A percentile compares a stretch with the other conserved stretches of the same genome.
Conservation (phyloP, 2,113 vertebrate genomes). For the Gobio gobio region DNA sequence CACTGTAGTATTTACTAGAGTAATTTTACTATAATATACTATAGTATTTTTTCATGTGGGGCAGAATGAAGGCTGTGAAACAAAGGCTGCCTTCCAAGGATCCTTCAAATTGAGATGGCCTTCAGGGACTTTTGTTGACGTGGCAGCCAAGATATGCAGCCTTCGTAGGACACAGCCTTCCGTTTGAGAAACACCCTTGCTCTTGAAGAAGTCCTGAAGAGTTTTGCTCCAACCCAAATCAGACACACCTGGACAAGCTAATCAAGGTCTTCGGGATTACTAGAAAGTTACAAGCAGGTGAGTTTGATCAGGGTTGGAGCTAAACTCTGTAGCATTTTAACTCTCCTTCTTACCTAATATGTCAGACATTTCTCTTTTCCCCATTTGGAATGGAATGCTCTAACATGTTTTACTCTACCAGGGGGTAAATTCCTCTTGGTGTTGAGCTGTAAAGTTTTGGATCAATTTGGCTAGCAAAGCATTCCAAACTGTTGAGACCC, state of each 20-base stretch:
- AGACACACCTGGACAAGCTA: background rate
- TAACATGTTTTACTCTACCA: conserved; percentile 23
- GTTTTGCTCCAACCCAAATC: background rate
- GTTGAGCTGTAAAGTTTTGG: conserved; percentile 1
- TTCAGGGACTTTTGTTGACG: no score
- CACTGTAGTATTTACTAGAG: no score
- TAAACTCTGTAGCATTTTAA: background rate
- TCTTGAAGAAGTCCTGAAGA: background rate
- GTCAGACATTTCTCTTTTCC: conserved; percentile 14
- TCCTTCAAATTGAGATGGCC: no score
- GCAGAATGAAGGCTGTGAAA: no score
- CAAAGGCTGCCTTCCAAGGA: no score
- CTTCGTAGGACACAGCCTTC: no score
- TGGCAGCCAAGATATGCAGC: no score
- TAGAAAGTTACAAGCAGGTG: background rate
- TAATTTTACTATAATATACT: no score
- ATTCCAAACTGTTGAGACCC: background rate
- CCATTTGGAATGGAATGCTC: conserved; percentile 39
- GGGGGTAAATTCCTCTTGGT: conserved; percentile 27
- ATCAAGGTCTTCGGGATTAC: background rate
- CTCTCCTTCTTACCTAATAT: conserved; percentile 7
- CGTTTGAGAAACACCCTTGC: background rate
- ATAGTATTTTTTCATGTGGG: no score
- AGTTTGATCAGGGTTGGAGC: background rate
- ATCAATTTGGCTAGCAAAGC: conserved; percentile 8